These are phyloP conservation scores for Hylia prasina DNA, from an alignment of 2,113 vertebrate genomes.

Conservation along the genomic window DNA sequence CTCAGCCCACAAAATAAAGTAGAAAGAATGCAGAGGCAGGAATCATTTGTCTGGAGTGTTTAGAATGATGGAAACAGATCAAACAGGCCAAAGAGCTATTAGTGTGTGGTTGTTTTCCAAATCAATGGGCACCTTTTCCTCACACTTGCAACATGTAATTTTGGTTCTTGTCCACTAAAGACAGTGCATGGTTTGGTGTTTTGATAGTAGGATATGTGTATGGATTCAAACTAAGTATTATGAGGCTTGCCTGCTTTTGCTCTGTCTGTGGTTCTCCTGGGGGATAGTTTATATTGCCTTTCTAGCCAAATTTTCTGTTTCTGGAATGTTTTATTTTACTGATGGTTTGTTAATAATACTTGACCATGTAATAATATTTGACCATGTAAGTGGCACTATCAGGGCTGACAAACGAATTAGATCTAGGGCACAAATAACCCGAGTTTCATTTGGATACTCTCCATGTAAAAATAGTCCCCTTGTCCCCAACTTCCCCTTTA, in stretches of 20 bases:
- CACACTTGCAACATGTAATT: rapidly evolving
- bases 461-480: not conserved
- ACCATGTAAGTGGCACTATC: rapidly evolving
- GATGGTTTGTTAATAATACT: not conserved
- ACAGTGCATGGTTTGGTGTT: not conserved
- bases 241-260: not conserved
- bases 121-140: not conserved
- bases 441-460: not conserved
- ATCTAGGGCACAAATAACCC: not conserved
- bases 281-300: not conserved
- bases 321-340: not conserved
- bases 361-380: not conserved
- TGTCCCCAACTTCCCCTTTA: too few species aligned
- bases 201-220: not conserved
- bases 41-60: not conserved
- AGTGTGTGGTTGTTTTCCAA: not conserved
- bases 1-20: not conserved
- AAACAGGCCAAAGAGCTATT: not conserved
- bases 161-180: not conserved
- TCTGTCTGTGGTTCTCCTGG: not conserved
- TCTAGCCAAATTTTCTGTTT: not conserved
- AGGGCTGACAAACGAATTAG: not conserved
- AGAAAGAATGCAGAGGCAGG: not conserved
- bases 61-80: not conserved
- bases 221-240: not conserved